Percentiles rank a stretch among this genome's conserved stretches.
Conservation (phyloP, 92 coral and sea anemone species). For the Desmophyllum pertusum region DNA sequence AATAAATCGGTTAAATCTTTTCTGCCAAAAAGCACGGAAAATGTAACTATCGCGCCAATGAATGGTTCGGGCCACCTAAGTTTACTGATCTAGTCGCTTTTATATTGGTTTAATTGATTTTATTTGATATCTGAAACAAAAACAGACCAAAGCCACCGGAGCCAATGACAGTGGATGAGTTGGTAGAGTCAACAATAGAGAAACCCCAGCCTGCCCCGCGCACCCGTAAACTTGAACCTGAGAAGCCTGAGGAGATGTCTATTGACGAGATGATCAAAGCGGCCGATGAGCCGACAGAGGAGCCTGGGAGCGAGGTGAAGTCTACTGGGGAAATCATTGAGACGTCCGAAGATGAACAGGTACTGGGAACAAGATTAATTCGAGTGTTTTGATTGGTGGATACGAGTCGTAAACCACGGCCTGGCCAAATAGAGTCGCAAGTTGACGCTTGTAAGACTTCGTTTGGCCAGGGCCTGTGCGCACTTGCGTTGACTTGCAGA, state of each 20-base stretch:
- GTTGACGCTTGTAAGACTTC: no score
- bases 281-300: conserved; percentile 53
- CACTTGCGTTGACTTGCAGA: no score
- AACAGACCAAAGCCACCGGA: conserved; percentile 62
- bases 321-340: conserved; percentile 22
- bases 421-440: no score
- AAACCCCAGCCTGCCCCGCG: conserved; percentile 63
- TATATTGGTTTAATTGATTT: neutral
- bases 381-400: neutral
- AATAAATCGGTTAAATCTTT: no score
- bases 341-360: conserved; percentile 32
- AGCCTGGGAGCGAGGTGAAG: conserved; percentile 16
- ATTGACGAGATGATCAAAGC: conserved; percentile 87
- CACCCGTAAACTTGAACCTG: conserved; percentile 49
- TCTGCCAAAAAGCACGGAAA: no score
- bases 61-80: no score
- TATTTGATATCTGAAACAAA: neutral
- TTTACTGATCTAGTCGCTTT: no score
- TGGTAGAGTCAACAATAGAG: conserved; percentile 63
- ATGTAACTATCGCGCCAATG: no score
- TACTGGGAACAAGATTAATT: neutral
- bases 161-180: conserved; percentile 80
- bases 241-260: conserved; percentile 87
- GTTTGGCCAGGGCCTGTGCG: no score
- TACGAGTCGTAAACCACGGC: no score